phyloP scores from a whole-genome alignment of 2,888 invertebrate species.

The Acrobasis suavella region DNA sequence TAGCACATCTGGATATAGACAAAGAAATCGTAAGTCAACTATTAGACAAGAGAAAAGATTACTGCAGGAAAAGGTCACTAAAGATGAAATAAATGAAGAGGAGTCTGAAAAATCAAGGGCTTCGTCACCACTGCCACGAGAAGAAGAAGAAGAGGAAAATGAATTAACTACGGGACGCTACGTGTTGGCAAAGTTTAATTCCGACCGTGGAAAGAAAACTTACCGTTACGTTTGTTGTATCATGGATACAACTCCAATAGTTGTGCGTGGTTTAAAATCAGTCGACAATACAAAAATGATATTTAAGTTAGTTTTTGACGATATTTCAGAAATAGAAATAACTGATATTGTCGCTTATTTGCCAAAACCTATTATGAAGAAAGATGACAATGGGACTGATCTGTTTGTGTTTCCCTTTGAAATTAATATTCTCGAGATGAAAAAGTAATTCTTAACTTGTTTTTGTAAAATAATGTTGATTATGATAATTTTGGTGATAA shows the following conservation, averaged over 20 bases:
- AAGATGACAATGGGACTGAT: not conserved
- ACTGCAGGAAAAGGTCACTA: not conserved
- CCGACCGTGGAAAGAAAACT: conserved; percentile 1
- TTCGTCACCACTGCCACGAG: not conserved
- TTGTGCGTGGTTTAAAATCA: conserved; percentile 1
- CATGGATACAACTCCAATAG: not conserved
- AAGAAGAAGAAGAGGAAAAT: not conserved
- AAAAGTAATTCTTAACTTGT: too few relatives aligned
- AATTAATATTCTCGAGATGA: conserved; percentile 1
- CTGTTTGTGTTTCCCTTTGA: not conserved
- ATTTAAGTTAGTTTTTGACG: conserved; percentile 1
- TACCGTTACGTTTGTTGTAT: conserved; percentile 9
- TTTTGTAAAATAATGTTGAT: too few relatives aligned
- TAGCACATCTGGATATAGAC: not conserved
- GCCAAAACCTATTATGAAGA: not conserved
- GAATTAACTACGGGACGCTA: not conserved
- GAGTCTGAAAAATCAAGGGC: not conserved
- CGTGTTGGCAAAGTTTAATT: not conserved
- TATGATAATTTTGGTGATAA: too few relatives aligned
- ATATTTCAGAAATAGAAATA: conserved; percentile 1
- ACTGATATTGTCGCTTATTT: conserved; percentile 1
- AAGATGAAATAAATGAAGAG: not conserved
- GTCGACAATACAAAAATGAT: not conserved
- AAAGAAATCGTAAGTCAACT: too few relatives aligned
- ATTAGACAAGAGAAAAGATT: too few relatives aligned